Evolutionary conservation across 2,888 invertebrate genomes (phyloP), one percentile per base, ranked within the genome.

Genomic region (Cerastis leucographa): DNA sequence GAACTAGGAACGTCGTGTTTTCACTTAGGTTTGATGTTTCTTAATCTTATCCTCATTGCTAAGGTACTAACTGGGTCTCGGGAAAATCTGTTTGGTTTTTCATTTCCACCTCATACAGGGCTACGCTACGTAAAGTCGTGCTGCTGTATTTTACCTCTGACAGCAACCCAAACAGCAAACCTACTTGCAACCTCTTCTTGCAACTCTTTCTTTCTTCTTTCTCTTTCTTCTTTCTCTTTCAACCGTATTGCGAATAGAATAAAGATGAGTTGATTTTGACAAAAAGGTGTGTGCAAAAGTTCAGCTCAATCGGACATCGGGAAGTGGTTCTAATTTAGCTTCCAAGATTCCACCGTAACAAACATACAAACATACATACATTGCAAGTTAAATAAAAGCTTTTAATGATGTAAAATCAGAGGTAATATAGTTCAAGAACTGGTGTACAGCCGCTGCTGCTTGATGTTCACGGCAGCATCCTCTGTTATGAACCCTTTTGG

Each of bases 1-100:
- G 49, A 22, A 25, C 65, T 67, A 56, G 29, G 51, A 49, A 66
- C 68, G 14, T 84, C 56, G n/a, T 70, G 85, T 84, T 51, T 76
- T 54, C 22, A 44, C 25, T 49, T 35, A 78, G 19, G 17, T 56
- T 49, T 51, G 51, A 69, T n/a, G 25, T 68, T 42, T 51, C 40
- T 66, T 78, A 46, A 83, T 83, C 44, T 68, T 69, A 46, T 78
- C 62, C 49, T 77, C 42, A 56, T 5, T 67, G 46, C 62, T 68
- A 68, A 42, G 11, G 25, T 56, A 40, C 4, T 25, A 59, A 51
- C 14, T 65, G 44, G 25, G 84, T 51, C 14, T 84, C 1, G 35
- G 19, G 54, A 9, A 14, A 29, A 44, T 56, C 8, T n/a, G 35
- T 14, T 14, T 49, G 8, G 22, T 19, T 9, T 44, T 25, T 29